phyloP scores from a whole-genome alignment of 1,140 invertebrate genomes.

The Ooceraea biroi region DNA sequence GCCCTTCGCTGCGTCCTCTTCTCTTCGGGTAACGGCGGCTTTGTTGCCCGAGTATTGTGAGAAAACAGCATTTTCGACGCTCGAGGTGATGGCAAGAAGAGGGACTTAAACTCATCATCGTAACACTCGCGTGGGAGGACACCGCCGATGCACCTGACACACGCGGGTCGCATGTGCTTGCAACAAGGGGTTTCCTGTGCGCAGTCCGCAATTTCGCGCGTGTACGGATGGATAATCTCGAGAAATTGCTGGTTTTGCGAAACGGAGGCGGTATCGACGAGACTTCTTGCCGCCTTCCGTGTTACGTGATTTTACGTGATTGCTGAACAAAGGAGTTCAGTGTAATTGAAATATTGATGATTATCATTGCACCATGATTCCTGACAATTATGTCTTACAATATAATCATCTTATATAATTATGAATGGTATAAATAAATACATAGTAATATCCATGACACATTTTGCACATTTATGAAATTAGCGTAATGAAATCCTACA shows the following conservation, averaged over 20 bases:
- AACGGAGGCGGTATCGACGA: too few species aligned
- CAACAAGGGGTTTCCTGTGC: neutral
- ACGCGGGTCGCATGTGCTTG: neutral
- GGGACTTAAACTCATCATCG: slow-evolving; percentile 84
- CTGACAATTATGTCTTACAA: too few species aligned
- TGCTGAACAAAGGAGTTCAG: too few species aligned
- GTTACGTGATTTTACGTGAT: too few species aligned
- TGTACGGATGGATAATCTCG: slow-evolving; percentile 12
- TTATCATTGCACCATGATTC: too few species aligned
- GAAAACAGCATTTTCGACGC: slow-evolving; percentile 86
- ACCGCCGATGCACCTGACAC: slow-evolving; percentile 64
- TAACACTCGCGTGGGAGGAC: slow-evolving; percentile 78
- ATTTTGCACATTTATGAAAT: too few species aligned
- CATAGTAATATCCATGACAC: too few species aligned
- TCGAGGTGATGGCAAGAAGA: slow-evolving; percentile 85
- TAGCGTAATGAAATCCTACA: too few species aligned
- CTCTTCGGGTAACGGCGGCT: slow-evolving; percentile 71
- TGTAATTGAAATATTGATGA: too few species aligned
- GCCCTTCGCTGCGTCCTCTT: slow-evolving; percentile 58
- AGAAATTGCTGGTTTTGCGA: neutral
- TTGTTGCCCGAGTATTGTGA: slow-evolving; percentile 84
- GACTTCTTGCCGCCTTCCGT: too few species aligned
- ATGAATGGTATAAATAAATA: too few species aligned
- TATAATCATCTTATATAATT: too few species aligned
- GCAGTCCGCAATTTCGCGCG: slow-evolving; percentile 8